These are phyloP conservation scores for Rhamphomyia laevipes DNA, from an alignment of 2,888 invertebrate species.

Conservation along the genomic window DNA sequence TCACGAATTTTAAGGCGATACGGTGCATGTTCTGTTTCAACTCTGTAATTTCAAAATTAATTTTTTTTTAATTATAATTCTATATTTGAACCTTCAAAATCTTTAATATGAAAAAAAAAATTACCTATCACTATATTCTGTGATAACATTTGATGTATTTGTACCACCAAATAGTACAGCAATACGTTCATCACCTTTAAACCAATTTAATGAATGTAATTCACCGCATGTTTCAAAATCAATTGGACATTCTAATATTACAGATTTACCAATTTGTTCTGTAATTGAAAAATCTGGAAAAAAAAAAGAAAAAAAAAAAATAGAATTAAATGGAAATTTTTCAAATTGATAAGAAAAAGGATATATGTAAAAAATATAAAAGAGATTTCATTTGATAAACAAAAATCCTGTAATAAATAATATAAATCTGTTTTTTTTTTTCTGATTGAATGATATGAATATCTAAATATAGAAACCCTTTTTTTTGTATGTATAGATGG, in stretches of 20 bases:
- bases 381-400: too few relatives aligned
- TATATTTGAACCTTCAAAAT: neutral
- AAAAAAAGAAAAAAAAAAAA: slow-evolving; percentile 8
- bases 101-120: slow-evolving; percentile 3
- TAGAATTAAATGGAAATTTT: slow-evolving; percentile 3
- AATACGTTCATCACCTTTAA: slow-evolving; percentile 45
- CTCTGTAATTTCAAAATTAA: slow-evolving; percentile 17
- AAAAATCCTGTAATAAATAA: too few relatives aligned
- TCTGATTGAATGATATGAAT: too few relatives aligned
- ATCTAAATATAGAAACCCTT: too few relatives aligned
- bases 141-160: slow-evolving; percentile 33
- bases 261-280: slow-evolving; percentile 38
- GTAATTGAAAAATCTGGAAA: slow-evolving; percentile 31
- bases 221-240: slow-evolving; percentile 56
- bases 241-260: slow-evolving; percentile 54
- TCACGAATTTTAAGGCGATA: slow-evolving; percentile 35
- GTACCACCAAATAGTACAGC: slow-evolving; percentile 36
- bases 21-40: slow-evolving; percentile 27
- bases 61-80: neutral
- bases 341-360: neutral
- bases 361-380: too few relatives aligned
- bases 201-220: slow-evolving; percentile 70
- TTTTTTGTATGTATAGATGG: too few relatives aligned
- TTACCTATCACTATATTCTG: slow-evolving; percentile 34
- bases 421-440: too few relatives aligned